Evolutionary conservation across 2,797 vertebrate species (phyloP).

Genomic region (Coranthus polyacanthus): DNA sequence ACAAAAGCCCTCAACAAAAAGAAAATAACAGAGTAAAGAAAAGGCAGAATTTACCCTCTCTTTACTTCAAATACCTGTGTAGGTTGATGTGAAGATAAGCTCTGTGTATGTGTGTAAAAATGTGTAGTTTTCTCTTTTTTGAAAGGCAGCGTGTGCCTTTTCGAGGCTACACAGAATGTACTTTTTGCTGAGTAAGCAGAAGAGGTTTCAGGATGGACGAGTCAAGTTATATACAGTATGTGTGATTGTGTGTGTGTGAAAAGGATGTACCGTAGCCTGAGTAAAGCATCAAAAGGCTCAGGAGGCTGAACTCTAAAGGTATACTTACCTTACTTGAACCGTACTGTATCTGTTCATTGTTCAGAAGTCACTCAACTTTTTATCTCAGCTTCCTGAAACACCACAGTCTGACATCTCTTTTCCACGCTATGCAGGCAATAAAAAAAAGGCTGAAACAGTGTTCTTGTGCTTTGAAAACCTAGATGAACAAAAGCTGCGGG

Average conservation of each 20-base stretch:
- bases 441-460: conserved; percentile 8
- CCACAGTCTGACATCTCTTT: conserved; percentile 38
- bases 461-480: conserved; percentile 29
- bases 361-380: conserved; percentile 26
- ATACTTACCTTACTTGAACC: conserved; percentile 18
- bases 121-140: conserved; percentile 6
- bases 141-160: conserved; percentile 24
- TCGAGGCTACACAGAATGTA: conserved; percentile 25
- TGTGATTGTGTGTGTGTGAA: conserved; percentile 24
- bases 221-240: conserved; percentile 19
- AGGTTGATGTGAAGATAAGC: conserved; percentile 16
- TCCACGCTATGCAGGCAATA: conserved; percentile 5
- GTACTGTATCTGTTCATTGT: conserved; percentile 10
- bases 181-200: conserved; percentile 59
- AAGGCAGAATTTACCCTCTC: conserved; percentile 39
- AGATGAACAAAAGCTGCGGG: conserved; percentile 41
- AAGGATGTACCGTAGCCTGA: conserved; percentile 5
- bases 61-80: conserved; percentile 22
- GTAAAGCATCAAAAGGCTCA: conserved; percentile 14
- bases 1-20: conserved; percentile 58
- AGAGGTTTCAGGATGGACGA: conserved; percentile 29
- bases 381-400: conserved; percentile 22
- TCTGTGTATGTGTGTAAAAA: conserved; percentile 3
- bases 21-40: conserved; percentile 11
- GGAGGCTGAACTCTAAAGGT: conserved; percentile 17